A percentile compares a stretch with the other conserved stretches of the same genome.
Conservation (phyloP, 2,888 invertebrate genomes). For the Xylota segnis region DNA sequence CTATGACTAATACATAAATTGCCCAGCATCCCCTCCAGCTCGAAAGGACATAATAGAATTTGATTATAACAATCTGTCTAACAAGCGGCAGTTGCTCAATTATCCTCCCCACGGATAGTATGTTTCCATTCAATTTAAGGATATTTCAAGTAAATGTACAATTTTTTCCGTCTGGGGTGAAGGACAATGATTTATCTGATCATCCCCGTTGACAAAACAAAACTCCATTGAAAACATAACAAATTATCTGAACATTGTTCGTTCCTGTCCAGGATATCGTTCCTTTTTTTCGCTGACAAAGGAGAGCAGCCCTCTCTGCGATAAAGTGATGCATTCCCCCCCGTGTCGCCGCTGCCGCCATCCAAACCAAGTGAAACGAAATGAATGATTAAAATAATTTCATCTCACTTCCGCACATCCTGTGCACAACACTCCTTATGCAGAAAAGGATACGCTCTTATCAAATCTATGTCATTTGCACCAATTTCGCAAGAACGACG, state of each 20-base stretch:
- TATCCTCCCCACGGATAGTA: constrained; percentile 34
- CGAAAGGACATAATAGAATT: constrained; percentile 47
- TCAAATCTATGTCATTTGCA: constrained; percentile 33
- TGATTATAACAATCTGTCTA: constrained; percentile 48
- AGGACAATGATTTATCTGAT: constrained; percentile 32
- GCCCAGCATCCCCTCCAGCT: background rate
- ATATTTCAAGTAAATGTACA: constrained; percentile 31
- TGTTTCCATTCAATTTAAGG: constrained; percentile 45
- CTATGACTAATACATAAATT: background rate
- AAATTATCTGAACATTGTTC: constrained; percentile 63
- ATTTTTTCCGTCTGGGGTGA: constrained; percentile 1
- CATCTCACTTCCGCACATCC: background rate
- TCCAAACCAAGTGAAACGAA: constrained; percentile 2
- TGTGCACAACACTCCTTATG: background rate
- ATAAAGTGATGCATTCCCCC: constrained; percentile 20
- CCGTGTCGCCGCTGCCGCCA: background rate
- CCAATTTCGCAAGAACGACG: constrained; percentile 11
- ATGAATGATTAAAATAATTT: constrained; percentile 55
- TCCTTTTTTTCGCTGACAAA: constrained; percentile 25
- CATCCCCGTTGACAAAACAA: constrained; percentile 42
- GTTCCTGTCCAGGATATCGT: background rate
- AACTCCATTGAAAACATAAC: constrained; percentile 19
- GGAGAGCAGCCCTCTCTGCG: background rate
- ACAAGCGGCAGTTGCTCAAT: constrained; percentile 40
- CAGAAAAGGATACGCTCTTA: constrained; percentile 19